Conservation (phyloP, 2,888 invertebrate species). For the Margaritifera margaritifera region DNA sequence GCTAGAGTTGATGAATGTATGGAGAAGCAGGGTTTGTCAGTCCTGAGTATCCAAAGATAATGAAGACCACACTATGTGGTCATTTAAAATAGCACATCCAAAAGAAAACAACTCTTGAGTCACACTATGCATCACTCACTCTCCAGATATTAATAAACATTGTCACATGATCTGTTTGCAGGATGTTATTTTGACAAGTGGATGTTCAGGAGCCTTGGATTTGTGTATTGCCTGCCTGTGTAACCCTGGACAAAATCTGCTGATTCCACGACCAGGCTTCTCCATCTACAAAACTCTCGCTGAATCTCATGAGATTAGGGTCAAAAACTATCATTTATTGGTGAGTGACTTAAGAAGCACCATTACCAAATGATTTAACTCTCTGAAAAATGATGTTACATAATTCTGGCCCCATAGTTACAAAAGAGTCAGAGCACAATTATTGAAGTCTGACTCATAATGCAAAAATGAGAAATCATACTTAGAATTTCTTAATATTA, state of each 20-base stretch:
- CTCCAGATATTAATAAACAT: slow-evolving; percentile 1
- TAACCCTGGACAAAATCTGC: slow-evolving; percentile 91
- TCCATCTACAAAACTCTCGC: slow-evolving; percentile 92
- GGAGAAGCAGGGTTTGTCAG: no score
- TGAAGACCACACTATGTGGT: no score
- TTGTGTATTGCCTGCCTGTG: slow-evolving; percentile 91
- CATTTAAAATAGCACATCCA: no score
- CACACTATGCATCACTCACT: background rate
- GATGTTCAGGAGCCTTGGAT: slow-evolving; percentile 96
- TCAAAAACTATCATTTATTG: slow-evolving; percentile 81
- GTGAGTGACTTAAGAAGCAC: slow-evolving; percentile 45
- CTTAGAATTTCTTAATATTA: no score
- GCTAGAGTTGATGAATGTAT: no score
- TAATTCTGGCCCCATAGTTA: no score
- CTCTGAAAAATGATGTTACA: no score
- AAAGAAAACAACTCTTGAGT: background rate
- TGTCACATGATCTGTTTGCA: slow-evolving; percentile 58
- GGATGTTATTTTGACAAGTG: slow-evolving; percentile 94
- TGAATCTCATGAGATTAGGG: slow-evolving; percentile 86
- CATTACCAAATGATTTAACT: no score
- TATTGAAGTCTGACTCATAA: no score
- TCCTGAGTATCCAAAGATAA: no score
- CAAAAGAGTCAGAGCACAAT: no score
- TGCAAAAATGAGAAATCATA: no score
- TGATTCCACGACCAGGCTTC: slow-evolving; percentile 94